Percentiles rank a stretch among this genome's conserved stretches.
Evolutionary conservation across 2,797 vertebrate genomes (phyloP).

Genomic region (Trachurus trachurus): DNA sequence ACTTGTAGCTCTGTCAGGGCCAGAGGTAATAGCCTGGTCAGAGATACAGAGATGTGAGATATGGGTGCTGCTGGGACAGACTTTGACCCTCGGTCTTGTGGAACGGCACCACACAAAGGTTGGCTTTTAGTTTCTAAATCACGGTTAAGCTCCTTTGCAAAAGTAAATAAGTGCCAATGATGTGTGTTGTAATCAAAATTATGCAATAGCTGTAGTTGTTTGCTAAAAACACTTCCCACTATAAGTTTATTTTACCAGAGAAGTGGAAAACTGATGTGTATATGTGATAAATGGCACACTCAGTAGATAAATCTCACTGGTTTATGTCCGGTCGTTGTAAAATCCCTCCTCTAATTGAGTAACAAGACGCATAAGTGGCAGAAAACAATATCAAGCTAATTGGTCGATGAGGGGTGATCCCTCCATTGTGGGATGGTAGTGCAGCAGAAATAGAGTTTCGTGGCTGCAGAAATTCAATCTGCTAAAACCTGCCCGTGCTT

Average conservation of each 20-base stretch:
- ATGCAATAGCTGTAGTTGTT: neutral
- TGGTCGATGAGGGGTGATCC: slow-evolving; percentile 44
- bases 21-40: slow-evolving; percentile 45
- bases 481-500: slow-evolving; percentile 43
- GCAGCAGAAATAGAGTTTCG: slow-evolving; percentile 52
- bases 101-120: neutral
- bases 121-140: neutral
- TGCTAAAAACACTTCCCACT: slow-evolving; percentile 18
- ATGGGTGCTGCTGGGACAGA: slow-evolving; percentile 50
- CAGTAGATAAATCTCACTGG: neutral
- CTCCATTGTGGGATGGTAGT: slow-evolving; percentile 13
- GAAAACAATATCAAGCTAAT: slow-evolving; percentile 51
- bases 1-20: slow-evolving; percentile 33
- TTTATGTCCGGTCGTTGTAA: slow-evolving; percentile 24
- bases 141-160: slow-evolving; percentile 1
- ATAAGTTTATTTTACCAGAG: slow-evolving; percentile 20
- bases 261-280: slow-evolving; percentile 13
- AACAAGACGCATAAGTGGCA: slow-evolving; percentile 50
- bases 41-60: slow-evolving; percentile 56
- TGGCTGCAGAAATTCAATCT: slow-evolving; percentile 66
- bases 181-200: neutral
- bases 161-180: neutral
- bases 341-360: slow-evolving; percentile 18
- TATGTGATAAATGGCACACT: neutral
- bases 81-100: slow-evolving; percentile 69